Conservation (phyloP, 2,888 invertebrate species). For the Philereme vetulata region DNA sequence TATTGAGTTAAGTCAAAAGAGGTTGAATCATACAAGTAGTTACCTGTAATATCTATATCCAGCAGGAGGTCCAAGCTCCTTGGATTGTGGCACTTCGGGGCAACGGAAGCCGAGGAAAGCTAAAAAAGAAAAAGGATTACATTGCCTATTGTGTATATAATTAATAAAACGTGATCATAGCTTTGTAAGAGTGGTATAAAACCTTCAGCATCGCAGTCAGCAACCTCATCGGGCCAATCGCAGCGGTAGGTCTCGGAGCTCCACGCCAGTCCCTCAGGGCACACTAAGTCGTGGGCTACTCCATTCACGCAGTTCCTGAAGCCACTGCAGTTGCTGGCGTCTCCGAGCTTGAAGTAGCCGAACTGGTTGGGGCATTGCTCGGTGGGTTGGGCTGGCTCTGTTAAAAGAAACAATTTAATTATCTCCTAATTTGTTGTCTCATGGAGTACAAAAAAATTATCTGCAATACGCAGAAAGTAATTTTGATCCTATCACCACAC, state of each 20-base stretch:
- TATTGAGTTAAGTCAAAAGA: not conserved
- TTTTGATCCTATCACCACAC: too few relatives aligned
- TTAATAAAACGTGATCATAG: not conserved
- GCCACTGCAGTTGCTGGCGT: slow-evolving; percentile 86
- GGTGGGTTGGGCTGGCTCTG: slow-evolving; percentile 88
- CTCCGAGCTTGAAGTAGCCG: slow-evolving; percentile 90
- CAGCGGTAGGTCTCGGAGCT: slow-evolving; percentile 89
- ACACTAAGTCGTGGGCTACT: slow-evolving; percentile 88
- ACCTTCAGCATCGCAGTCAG: slow-evolving; percentile 92
- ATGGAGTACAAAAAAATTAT: too few relatives aligned
- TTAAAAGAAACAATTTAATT: not conserved
- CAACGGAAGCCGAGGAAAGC: slow-evolving; percentile 92
- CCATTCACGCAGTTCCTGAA: slow-evolving; percentile 93
- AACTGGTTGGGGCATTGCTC: slow-evolving; percentile 93
- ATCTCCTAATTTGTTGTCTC: too few relatives aligned
- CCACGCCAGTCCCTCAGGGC: slow-evolving; percentile 93
- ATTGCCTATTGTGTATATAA: not conserved
- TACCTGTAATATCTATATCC: slow-evolving; percentile 78
- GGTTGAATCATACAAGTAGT: not conserved
- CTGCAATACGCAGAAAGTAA: too few relatives aligned
- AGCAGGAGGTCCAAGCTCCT: slow-evolving; percentile 71
- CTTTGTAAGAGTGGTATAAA: slow-evolving; percentile 8
- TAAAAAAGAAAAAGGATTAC: slow-evolving; percentile 56
- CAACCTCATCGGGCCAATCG: slow-evolving; percentile 94
- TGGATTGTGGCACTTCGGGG: slow-evolving; percentile 82